These are phyloP conservation scores for Pelvicachromis taeniatus DNA, from an alignment of 2,113 vertebrate genomes.

Conservation along the genomic window DNA sequence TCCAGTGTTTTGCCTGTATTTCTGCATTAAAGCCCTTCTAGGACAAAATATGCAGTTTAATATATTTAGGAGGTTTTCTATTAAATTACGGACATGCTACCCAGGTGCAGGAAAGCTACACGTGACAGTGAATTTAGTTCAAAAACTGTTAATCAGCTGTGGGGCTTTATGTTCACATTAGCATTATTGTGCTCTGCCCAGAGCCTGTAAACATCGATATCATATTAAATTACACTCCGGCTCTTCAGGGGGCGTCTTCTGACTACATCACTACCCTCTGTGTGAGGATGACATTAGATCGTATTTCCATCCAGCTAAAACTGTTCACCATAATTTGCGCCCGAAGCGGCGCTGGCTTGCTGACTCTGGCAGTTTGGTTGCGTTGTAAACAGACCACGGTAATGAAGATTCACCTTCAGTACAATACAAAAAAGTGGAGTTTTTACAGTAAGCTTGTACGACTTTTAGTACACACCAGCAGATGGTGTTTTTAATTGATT, in stretches of 20 bases:
- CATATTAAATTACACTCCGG: neutral
- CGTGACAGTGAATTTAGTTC: neutral
- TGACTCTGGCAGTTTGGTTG: neutral
- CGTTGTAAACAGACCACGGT: neutral
- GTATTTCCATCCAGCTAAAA: slow-evolving; percentile 39
- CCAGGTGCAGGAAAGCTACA: neutral
- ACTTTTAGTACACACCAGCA: neutral
- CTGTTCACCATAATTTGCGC: slow-evolving; percentile 29
- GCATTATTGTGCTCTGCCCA: neutral
- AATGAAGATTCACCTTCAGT: too few species aligned
- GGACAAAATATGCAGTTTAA: neutral
- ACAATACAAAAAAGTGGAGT: neutral
- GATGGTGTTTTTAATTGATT: neutral
- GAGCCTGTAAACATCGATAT: neutral
- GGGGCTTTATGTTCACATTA: neutral
- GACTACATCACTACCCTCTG: neutral
- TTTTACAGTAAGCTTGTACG: neutral
- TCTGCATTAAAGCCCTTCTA: neutral
- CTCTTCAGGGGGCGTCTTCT: neutral
- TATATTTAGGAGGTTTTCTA: neutral
- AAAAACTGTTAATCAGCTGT: neutral
- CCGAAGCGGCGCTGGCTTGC: neutral
- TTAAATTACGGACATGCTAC: neutral
- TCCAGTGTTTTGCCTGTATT: neutral
- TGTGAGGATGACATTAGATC: slow-evolving; percentile 11